These are phyloP conservation scores for Corbicula japonica DNA, from an alignment of 2,888 invertebrate genomes.

Conservation along the genomic window DNA sequence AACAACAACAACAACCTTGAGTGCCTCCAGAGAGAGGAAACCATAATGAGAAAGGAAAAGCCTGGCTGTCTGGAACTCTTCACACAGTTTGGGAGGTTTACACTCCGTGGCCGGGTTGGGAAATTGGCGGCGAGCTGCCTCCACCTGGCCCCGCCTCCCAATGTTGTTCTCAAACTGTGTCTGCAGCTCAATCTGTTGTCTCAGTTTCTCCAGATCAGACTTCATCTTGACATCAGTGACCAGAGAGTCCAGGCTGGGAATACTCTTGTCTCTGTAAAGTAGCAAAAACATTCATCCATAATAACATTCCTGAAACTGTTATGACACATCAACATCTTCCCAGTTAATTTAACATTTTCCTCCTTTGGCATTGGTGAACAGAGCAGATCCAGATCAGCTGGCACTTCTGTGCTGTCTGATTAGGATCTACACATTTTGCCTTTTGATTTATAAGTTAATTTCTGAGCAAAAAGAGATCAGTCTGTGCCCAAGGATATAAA, in stretches of 20 bases:
- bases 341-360: too few species aligned
- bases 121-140: conserved; percentile 81
- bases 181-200: conserved; percentile 88
- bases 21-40: conserved; percentile 90
- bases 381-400: too few species aligned
- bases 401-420: too few species aligned
- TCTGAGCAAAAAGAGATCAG: too few species aligned
- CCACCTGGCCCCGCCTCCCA: conserved; percentile 74
- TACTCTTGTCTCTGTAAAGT: conserved; percentile 92
- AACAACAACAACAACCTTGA: conserved; percentile 86
- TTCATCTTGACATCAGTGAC: conserved; percentile 88
- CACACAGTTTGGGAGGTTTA: conserved; percentile 84
- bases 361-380: too few species aligned
- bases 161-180: conserved; percentile 83
- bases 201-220: conserved; percentile 90
- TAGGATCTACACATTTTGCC: too few species aligned
- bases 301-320: too few species aligned
- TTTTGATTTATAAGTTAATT: too few species aligned
- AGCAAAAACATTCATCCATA: too few species aligned
- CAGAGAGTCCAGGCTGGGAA: conserved; percentile 94
- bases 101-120: conserved; percentile 87
- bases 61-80: conserved; percentile 97
- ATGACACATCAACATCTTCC: too few species aligned
- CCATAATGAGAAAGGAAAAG: conserved; percentile 98
- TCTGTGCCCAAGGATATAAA: too few species aligned